These are phyloP conservation scores for Zaprionus obscuricornis DNA, from an alignment of 2,888 invertebrate species.

Conservation along the genomic window DNA sequence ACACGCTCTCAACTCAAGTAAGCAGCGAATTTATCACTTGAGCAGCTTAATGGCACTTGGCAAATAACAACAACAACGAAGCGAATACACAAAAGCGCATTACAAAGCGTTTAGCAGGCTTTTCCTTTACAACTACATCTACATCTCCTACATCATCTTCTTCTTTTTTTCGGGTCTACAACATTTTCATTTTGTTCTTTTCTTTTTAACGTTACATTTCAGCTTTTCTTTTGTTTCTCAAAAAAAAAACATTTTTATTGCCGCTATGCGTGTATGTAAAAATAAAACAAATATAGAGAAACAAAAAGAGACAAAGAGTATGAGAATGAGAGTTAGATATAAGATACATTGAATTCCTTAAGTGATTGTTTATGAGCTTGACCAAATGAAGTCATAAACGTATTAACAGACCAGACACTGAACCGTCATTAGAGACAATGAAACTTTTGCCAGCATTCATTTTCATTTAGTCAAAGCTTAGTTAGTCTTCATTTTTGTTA, in stretches of 20 bases:
- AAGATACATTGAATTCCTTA: no score
- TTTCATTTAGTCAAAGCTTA: neutral
- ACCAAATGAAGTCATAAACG: slow-evolving; percentile 51
- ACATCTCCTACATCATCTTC: neutral
- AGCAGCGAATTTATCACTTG: slow-evolving; percentile 73
- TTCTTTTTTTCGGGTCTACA: slow-evolving; percentile 13
- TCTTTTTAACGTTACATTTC: neutral
- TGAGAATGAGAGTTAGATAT: no score
- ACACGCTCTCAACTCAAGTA: slow-evolving; percentile 37
- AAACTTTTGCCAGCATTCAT: neutral
- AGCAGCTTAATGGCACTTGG: slow-evolving; percentile 72
- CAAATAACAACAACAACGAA: slow-evolving; percentile 35
- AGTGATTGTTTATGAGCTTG: slow-evolving; percentile 40
- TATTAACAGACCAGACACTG: neutral
- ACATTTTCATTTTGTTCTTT: slow-evolving; percentile 15
- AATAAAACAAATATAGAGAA: slow-evolving; percentile 26
- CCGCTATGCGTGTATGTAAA: slow-evolving; percentile 22
- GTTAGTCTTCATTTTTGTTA: no score
- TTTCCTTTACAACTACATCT: slow-evolving; percentile 6
- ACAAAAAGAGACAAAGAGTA: no score
- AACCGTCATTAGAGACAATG: slow-evolving; percentile 23
- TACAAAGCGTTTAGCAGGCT: slow-evolving; percentile 68
- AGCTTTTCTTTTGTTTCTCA: slow-evolving; percentile 35
- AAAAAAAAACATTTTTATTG: no score
- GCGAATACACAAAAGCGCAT: slow-evolving; percentile 61